Evolutionary conservation across 2,888 invertebrate genomes (phyloP).

Genomic region (Stenurella melanura): DNA sequence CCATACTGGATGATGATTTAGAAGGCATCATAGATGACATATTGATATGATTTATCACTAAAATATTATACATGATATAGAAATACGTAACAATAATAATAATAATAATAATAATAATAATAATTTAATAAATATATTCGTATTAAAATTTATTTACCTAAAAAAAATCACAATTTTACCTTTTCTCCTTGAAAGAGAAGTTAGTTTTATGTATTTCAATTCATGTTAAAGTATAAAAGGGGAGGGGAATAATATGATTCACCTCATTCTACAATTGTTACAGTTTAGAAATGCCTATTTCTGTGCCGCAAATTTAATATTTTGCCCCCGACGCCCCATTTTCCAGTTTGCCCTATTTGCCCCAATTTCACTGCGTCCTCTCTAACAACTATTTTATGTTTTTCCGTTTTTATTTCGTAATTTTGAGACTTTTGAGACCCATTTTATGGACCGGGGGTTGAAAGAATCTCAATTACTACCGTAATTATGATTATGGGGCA

Average conservation of each 20-base stretch:
- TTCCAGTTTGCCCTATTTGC: background rate
- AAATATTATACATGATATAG: no score
- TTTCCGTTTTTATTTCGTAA: conserved; percentile 9
- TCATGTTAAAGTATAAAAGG: conserved; percentile 9
- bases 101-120: no score
- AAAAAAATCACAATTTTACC: conserved; percentile 11
- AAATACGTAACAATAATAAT: no score
- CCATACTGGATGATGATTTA: no score
- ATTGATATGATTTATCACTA: no score
- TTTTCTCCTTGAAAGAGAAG: conserved; percentile 7
- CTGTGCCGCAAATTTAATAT: conserved; percentile 7
- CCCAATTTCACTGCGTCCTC: background rate
- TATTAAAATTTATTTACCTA: no score
- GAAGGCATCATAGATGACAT: no score
- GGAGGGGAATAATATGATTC: background rate
- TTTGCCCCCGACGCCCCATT: background rate
- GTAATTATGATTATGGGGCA: no score
- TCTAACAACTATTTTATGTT: conserved; percentile 2
- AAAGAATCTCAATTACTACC: no score
- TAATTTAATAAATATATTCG: no score
- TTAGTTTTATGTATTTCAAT: conserved; percentile 13
- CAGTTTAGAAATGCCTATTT: conserved; percentile 10
- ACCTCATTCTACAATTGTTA: background rate
- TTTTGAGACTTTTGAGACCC: background rate
- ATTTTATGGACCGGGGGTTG: no score